These are phyloP conservation scores for Muricea muricata DNA, from an alignment of 92 coral and sea anemone species.

Conservation along the genomic window DNA sequence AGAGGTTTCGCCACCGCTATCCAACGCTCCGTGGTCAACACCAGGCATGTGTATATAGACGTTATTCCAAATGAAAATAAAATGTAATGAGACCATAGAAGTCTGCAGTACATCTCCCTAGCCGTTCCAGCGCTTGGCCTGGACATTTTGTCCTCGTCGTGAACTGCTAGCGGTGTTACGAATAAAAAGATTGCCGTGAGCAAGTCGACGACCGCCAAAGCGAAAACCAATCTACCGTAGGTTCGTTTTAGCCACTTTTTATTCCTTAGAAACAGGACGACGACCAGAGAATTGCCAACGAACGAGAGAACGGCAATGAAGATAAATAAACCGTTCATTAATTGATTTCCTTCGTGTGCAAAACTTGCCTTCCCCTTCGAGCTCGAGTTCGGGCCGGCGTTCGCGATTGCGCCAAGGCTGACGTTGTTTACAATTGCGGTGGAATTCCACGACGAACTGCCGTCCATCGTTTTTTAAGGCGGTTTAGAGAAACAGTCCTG, in stretches of 20 bases:
- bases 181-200: conserved; percentile 19
- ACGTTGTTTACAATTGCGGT: neutral
- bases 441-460: neutral
- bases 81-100: conserved; percentile 21
- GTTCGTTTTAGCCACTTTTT: conserved; percentile 25
- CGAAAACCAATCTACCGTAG: conserved; percentile 18
- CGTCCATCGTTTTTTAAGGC: neutral
- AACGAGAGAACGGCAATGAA: conserved; percentile 13
- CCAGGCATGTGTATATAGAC: conserved; percentile 17
- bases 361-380: neutral
- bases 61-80: conserved; percentile 14
- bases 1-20: conserved; percentile 20
- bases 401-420: neutral
- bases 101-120: conserved; percentile 9
- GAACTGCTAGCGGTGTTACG: conserved; percentile 7
- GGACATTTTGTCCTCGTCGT: neutral
- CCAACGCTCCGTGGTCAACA: conserved; percentile 24
- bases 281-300: conserved; percentile 28
- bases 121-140: neutral
- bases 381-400: neutral
- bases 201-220: conserved; percentile 24
- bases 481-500: neutral
- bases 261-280: conserved; percentile 21
- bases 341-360: neutral
- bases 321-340: conserved; percentile 14